Evolutionary conservation across 2,888 invertebrate genomes (phyloP), one percentile per base, ranked within the genome.

Genomic region (Tetragnatha montana): DNA sequence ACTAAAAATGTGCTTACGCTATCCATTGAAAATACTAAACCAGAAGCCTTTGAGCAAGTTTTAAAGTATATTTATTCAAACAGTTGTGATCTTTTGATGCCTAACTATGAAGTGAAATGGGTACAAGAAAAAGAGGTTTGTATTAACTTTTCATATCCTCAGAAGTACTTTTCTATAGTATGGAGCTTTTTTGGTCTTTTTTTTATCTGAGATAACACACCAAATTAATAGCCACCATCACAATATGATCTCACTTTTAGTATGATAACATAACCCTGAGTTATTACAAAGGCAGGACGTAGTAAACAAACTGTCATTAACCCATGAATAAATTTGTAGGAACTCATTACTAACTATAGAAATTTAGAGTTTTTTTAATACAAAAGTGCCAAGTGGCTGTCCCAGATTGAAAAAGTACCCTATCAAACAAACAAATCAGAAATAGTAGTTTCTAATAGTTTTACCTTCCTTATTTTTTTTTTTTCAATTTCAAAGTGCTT

Each of bases 31-130:
- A 95, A 95, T 89, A 93, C 95, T 0, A 94, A 95, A 83, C 95
- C 95, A 0, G 95, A 95, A 81, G 95, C 96, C 88, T 96, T 97
- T 93, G 95, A 96, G 89, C 94, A 96, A 91, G 94, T 97, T n/a
- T 93, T 97, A 8, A 93, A 94, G 87, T 96, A 94, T 93, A 95
- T 97, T 92, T 97, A 97, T 93, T 95, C 96, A 0, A 95, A 95
- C 7, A 94, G 94, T 0, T 96, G 96, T 92, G 95, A 95, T 92
- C 94, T 96, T 22, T 93, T 95, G 0, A 94, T 94, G 81, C 92
- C 94, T 60, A 96, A 93, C 8, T 88, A 92, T 21, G 92, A 92
- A 90, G 92, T 93, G 1, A 83, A 88, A 17, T 82, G 83, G 81
- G 12, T 19, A n/a, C 4, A 35, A 19, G 8, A 47, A 8, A 76